A percentile compares a stretch with the other conserved stretches of the same genome.
Evolutionary conservation across 92 coral and sea anemone species (phyloP).

Genomic region (Phenganax marumi): DNA sequence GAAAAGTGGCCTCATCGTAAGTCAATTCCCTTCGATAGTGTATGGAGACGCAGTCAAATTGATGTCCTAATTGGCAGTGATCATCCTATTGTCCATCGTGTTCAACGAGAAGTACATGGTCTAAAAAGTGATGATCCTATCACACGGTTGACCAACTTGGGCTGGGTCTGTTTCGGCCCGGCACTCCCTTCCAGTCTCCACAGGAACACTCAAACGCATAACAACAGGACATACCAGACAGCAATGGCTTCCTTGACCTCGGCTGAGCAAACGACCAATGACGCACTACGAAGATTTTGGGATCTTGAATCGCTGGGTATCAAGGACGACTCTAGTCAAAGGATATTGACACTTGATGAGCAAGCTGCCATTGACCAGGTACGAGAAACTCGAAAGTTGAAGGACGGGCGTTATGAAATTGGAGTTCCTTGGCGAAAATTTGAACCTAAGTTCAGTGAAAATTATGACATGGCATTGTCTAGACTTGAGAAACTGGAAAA

Average conservation of each 20-base stretch:
- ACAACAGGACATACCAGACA: slow-evolving; percentile 54
- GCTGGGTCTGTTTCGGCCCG: slow-evolving; percentile 68
- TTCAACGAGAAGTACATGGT: slow-evolving; percentile 50
- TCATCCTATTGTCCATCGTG: slow-evolving; percentile 60
- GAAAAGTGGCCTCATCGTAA: slow-evolving; percentile 60
- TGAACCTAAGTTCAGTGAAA: slow-evolving; percentile 24
- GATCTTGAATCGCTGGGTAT: slow-evolving; percentile 55
- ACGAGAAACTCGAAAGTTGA: background rate
- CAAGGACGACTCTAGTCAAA: slow-evolving; percentile 19
- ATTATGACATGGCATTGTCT: slow-evolving; percentile 16
- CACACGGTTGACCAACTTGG: slow-evolving; percentile 52
- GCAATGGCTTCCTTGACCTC: background rate
- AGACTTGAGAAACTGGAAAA: slow-evolving; percentile 19
- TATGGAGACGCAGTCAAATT: slow-evolving; percentile 48
- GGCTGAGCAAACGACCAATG: slow-evolving; percentile 21
- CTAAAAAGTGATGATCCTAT: slow-evolving; percentile 48
- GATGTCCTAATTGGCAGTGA: slow-evolving; percentile 64
- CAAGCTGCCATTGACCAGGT: slow-evolving; percentile 15
- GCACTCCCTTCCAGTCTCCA: slow-evolving; percentile 42
- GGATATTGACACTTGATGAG: slow-evolving; percentile 17
- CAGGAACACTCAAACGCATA: slow-evolving; percentile 46
- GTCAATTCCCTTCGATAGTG: slow-evolving; percentile 45
- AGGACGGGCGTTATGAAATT: slow-evolving; percentile 13
- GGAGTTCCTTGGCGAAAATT: slow-evolving; percentile 16
- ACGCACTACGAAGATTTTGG: slow-evolving; percentile 49